Evolutionary conservation across 2,113 vertebrate species (phyloP), one percentile per base, ranked within the genome.

Genomic region (Petrocephalus zakoni): DNA sequence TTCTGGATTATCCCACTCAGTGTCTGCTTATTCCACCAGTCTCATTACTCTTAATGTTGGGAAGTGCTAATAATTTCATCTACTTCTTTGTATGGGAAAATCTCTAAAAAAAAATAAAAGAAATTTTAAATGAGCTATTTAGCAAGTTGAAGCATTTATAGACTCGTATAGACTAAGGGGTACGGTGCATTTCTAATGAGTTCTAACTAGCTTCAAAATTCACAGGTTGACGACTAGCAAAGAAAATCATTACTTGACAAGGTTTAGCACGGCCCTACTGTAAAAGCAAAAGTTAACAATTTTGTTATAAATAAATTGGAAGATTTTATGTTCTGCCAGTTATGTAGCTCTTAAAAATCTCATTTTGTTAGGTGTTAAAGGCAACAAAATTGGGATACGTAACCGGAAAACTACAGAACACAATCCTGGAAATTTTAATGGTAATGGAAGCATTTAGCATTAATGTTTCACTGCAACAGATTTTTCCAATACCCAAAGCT

Each of bases 21-120:
- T 86, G 86, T 88, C 83, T 86, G 68, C 58, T 72, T 34, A 47
- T 25, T 72, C 88, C n/a, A 81, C 87, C 72, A 72, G 87, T 1
- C 89, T 34, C 85, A 87, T 91, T 72, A 92, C 92, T 93, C 90
- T 93, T 92, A 90, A 87, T 22, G 82, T 61, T 58, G 68, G 49
- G 87, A 46, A 51, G 22, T 89, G 87, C 86, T 92, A 93, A 93
- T 90, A 89, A 91, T 92, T 83, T 81, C 89, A 89, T 49, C 91
- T 92, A 92, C 11, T 90, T 91, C 91, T 89, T 52, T 9, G 64
- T 37, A 2, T 19, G 90, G 11, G 51, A 51, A 87, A 87, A 91
- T 75, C 87, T 90, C 58, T 88, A 90, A 86, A 29, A 13, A 87
- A 75, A 75, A 75, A 7, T 2, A 13, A 55, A 13, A 55, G 13